Evolutionary conservation across 2,888 invertebrate genomes (phyloP), one percentile per base, ranked within the genome.

Genomic region (Cheilosia soror): DNA sequence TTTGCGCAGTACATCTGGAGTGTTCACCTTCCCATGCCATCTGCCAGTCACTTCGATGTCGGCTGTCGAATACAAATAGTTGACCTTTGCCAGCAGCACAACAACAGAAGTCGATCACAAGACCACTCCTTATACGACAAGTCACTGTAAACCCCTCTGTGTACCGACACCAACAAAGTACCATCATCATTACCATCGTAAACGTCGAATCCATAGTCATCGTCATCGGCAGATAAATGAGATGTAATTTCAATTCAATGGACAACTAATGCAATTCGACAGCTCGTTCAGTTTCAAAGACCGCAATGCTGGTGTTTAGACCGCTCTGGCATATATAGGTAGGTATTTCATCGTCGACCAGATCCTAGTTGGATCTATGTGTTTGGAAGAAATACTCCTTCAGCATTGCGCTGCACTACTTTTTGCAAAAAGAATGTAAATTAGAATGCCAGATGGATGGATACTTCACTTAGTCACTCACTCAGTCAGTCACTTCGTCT

Each of bases 241-340:
- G 81, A 72, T 81, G 85, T 81, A 85, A 85, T 85, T 85, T 71
- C 81, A 58, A 81, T 71, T 85, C 85, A 85, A 85, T 85, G 63
- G 85, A 81, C 85, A 81, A 81, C 85, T 85, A 85, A 81, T 85
- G 85, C 85, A 85, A 71, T 85, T 85, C 81, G 85, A 85, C 85
- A 85, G 85, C 76, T 81, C 76, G 72, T 81, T 85, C 76, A 77
- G 57, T 76, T 68, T 68, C 57, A 33, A 49, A 81, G 80, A 85
- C 80, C 76, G 51, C 80, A 80, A 51, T 58, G 63, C 80, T 65
- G 76, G 53, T 62, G 40, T 57, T 31, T 31, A 31, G 51, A 33
- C 13, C 42, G 63, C 62, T 49, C 25, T 57, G 51, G 11, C 11
- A 11, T 9, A 29, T 27, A 63, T 15, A 47, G 40, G 27, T 49